Conservation (phyloP, 2,113 vertebrate genomes). For the Eleginops maclovinus region DNA sequence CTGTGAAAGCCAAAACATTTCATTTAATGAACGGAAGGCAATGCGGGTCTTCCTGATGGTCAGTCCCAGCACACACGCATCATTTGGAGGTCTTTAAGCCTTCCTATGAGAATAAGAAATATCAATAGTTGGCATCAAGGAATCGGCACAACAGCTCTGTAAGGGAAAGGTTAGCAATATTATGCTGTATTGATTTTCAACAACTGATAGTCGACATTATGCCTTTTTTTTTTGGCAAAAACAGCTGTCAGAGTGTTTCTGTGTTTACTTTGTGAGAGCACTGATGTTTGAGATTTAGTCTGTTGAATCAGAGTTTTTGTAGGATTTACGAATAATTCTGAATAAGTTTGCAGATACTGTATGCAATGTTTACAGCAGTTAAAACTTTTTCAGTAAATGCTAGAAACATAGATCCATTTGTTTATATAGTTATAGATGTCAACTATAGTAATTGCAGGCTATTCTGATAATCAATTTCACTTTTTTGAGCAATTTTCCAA, state of each 20-base stretch:
- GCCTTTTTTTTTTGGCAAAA: slow-evolving; percentile 35
- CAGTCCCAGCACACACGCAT: slow-evolving; percentile 6
- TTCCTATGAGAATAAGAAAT: slow-evolving; percentile 30
- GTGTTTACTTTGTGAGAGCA: background rate
- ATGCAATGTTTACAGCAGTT: too few species aligned
- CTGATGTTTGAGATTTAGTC: too few species aligned
- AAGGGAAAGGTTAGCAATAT: slow-evolving; percentile 36
- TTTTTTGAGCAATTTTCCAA: too few species aligned
- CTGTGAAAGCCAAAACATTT: slow-evolving; percentile 15
- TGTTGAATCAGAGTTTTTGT: background rate
- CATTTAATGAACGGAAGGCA: background rate
- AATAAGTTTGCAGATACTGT: background rate
- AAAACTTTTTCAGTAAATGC: too few species aligned
- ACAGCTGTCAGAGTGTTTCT: background rate
- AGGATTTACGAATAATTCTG: background rate
- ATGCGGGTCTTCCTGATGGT: slow-evolving; percentile 31
- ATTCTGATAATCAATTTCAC: too few species aligned
- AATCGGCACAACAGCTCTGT: slow-evolving; percentile 8
- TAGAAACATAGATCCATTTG: too few species aligned
- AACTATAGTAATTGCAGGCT: too few species aligned
- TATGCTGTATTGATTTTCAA: slow-evolving; percentile 35
- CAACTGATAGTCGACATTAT: background rate
- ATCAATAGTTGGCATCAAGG: slow-evolving; percentile 43
- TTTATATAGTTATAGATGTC: too few species aligned
- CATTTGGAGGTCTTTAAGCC: slow-evolving; percentile 21